A percentile compares a stretch with the other conserved stretches of the same genome.
Evolutionary conservation across 2,113 vertebrate genomes (phyloP).

Genomic region (Albula goreensis): DNA sequence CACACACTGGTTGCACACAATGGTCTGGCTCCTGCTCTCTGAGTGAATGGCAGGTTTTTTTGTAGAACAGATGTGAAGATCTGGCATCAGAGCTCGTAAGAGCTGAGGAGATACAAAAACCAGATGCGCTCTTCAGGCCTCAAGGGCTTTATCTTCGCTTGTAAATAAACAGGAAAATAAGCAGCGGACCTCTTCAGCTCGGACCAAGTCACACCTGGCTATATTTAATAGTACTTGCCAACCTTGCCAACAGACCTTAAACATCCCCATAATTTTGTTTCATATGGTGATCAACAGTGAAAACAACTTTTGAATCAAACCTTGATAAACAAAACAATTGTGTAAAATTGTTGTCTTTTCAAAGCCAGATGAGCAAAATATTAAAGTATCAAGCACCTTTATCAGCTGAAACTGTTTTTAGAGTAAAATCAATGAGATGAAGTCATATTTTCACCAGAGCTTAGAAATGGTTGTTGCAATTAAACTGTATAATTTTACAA

Average conservation of each 20-base stretch:
- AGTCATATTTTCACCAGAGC: background rate
- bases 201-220: conserved; percentile 48
- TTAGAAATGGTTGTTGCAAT: background rate
- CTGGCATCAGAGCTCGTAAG: conserved; percentile 33
- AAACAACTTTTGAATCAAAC: conserved; percentile 19
- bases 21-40: conserved; percentile 30
- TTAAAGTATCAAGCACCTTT: too few relatives aligned
- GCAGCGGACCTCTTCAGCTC: background rate
- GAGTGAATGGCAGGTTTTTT: conserved; percentile 27
- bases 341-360: background rate
- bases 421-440: too few relatives aligned
- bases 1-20: background rate
- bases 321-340: conserved; percentile 18
- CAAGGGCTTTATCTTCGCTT: conserved; percentile 26
- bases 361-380: background rate
- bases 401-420: too few relatives aligned
- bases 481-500: background rate
- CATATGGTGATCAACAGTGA: conserved; percentile 20
- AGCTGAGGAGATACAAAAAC: conserved; percentile 44
- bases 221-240: conserved; percentile 34
- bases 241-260: conserved; percentile 29
- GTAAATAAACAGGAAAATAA: conserved; percentile 37
- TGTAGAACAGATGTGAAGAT: conserved; percentile 53
- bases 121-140: conserved; percentile 38
- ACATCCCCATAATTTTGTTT: conserved; percentile 32